Base-by-base conservation (phyloP, 2,888 invertebrate genomes). In the Halictus quadricinctus region DNA sequence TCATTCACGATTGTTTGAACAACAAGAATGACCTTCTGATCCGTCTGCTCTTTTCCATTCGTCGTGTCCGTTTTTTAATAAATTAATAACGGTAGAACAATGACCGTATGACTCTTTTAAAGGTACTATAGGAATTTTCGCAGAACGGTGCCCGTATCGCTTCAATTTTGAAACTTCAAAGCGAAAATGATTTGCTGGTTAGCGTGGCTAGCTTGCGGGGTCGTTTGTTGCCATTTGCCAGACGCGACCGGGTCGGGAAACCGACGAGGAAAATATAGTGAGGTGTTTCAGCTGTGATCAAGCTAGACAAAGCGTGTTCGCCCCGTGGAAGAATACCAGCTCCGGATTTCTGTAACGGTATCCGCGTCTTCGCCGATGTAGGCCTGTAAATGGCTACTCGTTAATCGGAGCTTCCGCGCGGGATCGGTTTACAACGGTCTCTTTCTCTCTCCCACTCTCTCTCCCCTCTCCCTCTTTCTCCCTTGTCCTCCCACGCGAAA, bases 311-410 rank as follows among this genome's bases (percentile, higher is more conserved):
- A 66, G 66, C 66, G 66, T 36, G 21, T 29, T 6, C 54, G 21
- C 43, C 69, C 21, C 21, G 13, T 43, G 21, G 69, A 69, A 69
- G 21, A 69, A 69, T 70, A 50, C 15, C 54, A 41, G 50, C 54
- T 25, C 64, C 41, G 73, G 76, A 77, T 77, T 69, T 81, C 76
- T 13, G 48, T 83, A 81, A 81, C 76, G 81, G 76, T 73, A 80
- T 10, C 64, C 76, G 64, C 66, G 72, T 25, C 21, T 41, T 46
- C 41, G 18, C 58, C 74, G 76, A 50, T 66, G 81, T 48, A 41
- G 50, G 29, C 76, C 43, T 76, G 76, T 54, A 73, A 76, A 81
- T 73, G 76, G 72, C 46, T 54, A 50, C 12, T 81, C 77, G 73
- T 81, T 81, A 77, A 73, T 70, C 70, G 69, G 46, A 7, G 50